Percentiles rank a stretch among this genome's conserved stretches.
Conservation (phyloP, 2,888 invertebrate genomes). For the Watsonalla cultraria region DNA sequence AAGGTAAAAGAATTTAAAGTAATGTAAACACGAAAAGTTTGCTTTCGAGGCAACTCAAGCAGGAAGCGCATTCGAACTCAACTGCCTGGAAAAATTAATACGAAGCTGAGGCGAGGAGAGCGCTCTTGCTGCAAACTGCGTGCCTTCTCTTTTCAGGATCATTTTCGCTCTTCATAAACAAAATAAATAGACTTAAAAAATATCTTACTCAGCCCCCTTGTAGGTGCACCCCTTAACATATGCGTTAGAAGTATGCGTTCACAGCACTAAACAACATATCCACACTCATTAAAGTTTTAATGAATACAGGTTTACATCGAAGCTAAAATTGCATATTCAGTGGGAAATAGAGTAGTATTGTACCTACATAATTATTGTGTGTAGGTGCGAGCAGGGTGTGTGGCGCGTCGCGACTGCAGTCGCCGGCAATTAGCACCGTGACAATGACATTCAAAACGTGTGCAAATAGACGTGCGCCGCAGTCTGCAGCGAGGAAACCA, state of each 20-base stretch:
- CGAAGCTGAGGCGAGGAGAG: slow-evolving; percentile 53
- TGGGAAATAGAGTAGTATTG: slow-evolving; percentile 30
- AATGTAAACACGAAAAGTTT: slow-evolving; percentile 75
- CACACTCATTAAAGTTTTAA: slow-evolving; percentile 33
- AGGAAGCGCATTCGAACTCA: slow-evolving; percentile 73
- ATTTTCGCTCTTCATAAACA: slow-evolving; percentile 49
- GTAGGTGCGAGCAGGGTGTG: slow-evolving; percentile 21
- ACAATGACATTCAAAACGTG: slow-evolving; percentile 75
- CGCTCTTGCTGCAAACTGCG: slow-evolving; percentile 28
- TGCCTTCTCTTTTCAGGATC: slow-evolving; percentile 42
- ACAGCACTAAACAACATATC: slow-evolving; percentile 10
- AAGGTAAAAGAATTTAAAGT: slow-evolving; percentile 67
- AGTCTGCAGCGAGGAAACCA: background rate
- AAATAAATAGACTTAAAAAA: slow-evolving; percentile 46
- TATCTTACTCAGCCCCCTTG: slow-evolving; percentile 34
- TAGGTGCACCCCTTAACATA: slow-evolving; percentile 21
- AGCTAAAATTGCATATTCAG: slow-evolving; percentile 36
- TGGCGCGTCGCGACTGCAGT: slow-evolving; percentile 27
- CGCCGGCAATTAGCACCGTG: slow-evolving; percentile 63
- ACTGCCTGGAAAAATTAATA: slow-evolving; percentile 76
- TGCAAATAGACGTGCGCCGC: slow-evolving; percentile 56
- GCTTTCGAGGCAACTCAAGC: slow-evolving; percentile 69
- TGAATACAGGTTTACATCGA: slow-evolving; percentile 28
- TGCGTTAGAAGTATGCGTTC: slow-evolving; percentile 2
- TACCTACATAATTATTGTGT: slow-evolving; percentile 20